Conservation (phyloP, 2,113 vertebrate genomes). For the Dromiciops gliroides region DNA sequence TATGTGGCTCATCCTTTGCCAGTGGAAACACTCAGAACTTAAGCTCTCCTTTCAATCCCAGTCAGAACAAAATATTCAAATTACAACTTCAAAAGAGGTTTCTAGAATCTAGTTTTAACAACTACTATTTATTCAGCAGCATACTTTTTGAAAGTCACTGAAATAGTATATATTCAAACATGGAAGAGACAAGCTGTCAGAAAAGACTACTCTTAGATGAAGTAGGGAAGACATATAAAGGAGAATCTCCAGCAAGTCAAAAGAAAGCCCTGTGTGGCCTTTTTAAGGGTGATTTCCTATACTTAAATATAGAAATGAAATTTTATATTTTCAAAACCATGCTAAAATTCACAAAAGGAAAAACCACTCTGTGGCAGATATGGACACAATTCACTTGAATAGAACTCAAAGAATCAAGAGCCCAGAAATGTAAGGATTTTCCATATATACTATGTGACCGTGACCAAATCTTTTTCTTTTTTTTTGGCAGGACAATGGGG, state of each 20-base stretch:
- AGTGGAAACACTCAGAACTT: background rate
- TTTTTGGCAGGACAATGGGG: too few species aligned
- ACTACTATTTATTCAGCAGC: background rate
- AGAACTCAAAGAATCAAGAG: background rate
- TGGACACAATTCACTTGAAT: background rate
- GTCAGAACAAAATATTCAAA: background rate
- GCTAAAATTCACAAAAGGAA: background rate
- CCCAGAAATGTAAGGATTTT: background rate
- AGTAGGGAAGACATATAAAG: background rate
- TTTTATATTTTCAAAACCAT: background rate
- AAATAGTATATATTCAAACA: background rate
- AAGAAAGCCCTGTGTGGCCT: background rate
- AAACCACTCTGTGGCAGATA: background rate
- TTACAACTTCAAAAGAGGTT: fast-evolving
- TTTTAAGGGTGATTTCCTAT: background rate
- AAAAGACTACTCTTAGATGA: background rate
- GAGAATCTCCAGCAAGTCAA: background rate
- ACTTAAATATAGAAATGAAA: background rate
- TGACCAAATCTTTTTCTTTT: background rate
- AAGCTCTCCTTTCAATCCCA: background rate
- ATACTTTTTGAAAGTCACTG: background rate
- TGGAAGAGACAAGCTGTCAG: background rate
- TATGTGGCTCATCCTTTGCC: background rate
- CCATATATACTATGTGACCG: background rate
- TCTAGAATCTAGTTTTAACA: fast-evolving